Conservation (phyloP, 2,888 invertebrate species). For the Hyposoter didymator region DNA sequence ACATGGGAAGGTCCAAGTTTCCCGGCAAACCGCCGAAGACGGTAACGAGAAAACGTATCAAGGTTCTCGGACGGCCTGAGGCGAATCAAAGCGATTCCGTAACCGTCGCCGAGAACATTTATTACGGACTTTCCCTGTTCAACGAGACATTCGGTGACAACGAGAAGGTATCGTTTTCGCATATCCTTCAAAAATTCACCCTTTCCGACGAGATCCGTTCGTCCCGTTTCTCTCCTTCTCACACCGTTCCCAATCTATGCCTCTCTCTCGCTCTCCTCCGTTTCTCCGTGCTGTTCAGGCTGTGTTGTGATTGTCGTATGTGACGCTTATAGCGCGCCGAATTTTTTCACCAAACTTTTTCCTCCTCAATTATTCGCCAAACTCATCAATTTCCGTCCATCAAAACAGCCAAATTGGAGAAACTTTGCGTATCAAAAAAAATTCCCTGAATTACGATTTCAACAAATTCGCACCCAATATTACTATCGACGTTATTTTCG, state of each 20-base stretch:
- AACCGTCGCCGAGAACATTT: constrained; percentile 85
- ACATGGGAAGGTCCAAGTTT: constrained; percentile 93
- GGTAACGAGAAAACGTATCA: constrained; percentile 93
- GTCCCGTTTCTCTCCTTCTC: not conserved
- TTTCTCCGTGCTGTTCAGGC: constrained; percentile 35
- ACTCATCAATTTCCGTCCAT: not conserved
- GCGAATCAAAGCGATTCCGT: constrained; percentile 84
- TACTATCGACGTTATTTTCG: not conserved
- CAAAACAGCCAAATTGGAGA: not conserved
- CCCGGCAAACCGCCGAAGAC: constrained; percentile 95
- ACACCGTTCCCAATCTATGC: constrained; percentile 45
- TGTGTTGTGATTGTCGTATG: constrained; percentile 70
- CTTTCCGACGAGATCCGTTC: constrained; percentile 13
- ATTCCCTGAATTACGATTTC: not conserved
- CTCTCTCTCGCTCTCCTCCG: constrained; percentile 54
- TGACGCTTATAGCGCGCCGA: constrained; percentile 75
- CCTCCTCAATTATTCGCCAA: constrained; percentile 12
- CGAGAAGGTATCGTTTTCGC: constrained; percentile 80
- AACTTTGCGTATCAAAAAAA: not conserved
- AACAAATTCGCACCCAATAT: not conserved
- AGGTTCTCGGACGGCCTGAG: constrained; percentile 89
- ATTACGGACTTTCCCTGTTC: constrained; percentile 83
- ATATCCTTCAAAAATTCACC: constrained; percentile 20
- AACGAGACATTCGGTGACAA: constrained; percentile 82
- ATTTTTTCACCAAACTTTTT: constrained; percentile 68